Conservation (phyloP, 1,140 invertebrate species). For the Littorina saxatilis region DNA sequence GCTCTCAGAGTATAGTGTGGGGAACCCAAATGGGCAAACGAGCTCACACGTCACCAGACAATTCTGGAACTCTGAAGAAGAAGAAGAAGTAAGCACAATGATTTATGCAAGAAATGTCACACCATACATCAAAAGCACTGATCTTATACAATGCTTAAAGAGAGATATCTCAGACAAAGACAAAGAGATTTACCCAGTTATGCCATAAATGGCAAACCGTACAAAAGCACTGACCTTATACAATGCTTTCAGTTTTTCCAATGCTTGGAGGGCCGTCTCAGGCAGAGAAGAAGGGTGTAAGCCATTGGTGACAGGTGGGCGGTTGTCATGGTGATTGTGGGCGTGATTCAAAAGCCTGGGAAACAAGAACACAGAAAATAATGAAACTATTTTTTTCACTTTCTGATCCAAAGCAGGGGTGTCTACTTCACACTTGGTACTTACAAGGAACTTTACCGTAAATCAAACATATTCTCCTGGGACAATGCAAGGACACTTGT, state of each 20-base stretch:
- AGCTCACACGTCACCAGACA: too few species aligned
- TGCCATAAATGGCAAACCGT: not conserved
- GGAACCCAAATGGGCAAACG: too few species aligned
- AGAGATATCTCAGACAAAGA: not conserved
- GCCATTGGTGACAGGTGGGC: slow-evolving; percentile 47
- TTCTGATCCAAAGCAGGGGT: too few species aligned
- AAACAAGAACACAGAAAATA: not conserved
- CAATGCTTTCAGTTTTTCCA: slow-evolving; percentile 49
- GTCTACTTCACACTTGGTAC: too few species aligned
- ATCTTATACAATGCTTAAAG: not conserved
- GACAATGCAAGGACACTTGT: too few species aligned
- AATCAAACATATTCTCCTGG: too few species aligned
- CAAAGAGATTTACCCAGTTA: not conserved
- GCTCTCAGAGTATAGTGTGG: too few species aligned
- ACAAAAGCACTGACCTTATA: slow-evolving; percentile 53
- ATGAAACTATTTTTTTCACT: too few species aligned
- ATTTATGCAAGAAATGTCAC: not conserved
- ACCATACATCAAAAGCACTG: not conserved
- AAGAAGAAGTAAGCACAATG: not conserved
- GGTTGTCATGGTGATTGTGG: slow-evolving; percentile 43
- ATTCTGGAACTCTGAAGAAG: too few species aligned
- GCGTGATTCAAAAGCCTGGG: slow-evolving; percentile 60
- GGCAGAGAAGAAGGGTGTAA: slow-evolving; percentile 31
- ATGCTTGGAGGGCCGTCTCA: slow-evolving; percentile 47
- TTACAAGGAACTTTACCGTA: too few species aligned